Percentiles rank a stretch among this genome's conserved stretches.
Conservation (phyloP, 2,888 invertebrate species). For the Caenorhabditis afra region DNA sequence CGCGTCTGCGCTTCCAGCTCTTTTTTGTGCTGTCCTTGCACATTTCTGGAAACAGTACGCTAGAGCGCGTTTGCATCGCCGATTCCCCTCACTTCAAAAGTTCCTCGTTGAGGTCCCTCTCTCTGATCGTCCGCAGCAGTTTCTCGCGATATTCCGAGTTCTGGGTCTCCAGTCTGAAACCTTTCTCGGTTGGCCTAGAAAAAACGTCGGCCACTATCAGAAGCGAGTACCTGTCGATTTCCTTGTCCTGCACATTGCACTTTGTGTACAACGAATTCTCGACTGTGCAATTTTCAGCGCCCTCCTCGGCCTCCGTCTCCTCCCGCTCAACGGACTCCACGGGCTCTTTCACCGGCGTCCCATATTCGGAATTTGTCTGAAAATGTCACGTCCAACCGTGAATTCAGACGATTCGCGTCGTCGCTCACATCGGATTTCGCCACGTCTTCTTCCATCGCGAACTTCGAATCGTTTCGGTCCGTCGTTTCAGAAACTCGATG, state of each 20-base stretch:
- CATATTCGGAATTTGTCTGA: slow-evolving; percentile 52
- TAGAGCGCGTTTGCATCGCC: neutral
- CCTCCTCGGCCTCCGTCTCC: slow-evolving; percentile 36
- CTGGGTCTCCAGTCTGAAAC: slow-evolving; percentile 69
- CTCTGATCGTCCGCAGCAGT: slow-evolving; percentile 66
- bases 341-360: slow-evolving; percentile 35
- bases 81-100: slow-evolving; percentile 47
- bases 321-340: neutral
- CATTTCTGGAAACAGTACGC: slow-evolving; percentile 44
- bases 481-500: slow-evolving; percentile 4
- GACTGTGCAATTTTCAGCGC: slow-evolving; percentile 11
- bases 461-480: neutral
- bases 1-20: slow-evolving; percentile 61
- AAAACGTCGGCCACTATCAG: neutral
- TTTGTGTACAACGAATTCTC: slow-evolving; percentile 80
- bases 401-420: neutral
- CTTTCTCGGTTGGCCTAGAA: neutral
- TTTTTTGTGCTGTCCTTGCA: slow-evolving; percentile 60
- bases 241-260: slow-evolving; percentile 53
- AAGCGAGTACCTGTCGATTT: neutral
- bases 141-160: slow-evolving; percentile 74
- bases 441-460: slow-evolving; percentile 5
- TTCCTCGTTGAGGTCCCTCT: slow-evolving; percentile 68
- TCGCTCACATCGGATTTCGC: slow-evolving; percentile 14
- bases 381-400: neutral